Evolutionary conservation across 2,113 vertebrate genomes (phyloP).

Genomic region (Lamprologus sp.): DNA sequence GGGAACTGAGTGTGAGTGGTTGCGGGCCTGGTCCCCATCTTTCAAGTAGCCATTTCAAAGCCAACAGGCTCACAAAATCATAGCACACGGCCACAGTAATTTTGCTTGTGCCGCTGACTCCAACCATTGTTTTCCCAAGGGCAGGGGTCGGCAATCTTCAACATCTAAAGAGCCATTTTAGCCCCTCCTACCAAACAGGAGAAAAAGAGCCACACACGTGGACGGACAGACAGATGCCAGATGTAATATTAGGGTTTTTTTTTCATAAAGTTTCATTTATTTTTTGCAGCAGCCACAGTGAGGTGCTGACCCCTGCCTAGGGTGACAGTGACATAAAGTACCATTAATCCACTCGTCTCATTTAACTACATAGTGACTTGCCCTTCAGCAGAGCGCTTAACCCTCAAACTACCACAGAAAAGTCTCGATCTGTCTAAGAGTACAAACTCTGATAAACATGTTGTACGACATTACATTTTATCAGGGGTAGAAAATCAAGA

Average conservation of each 20-base stretch:
- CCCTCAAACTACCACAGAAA: neutral
- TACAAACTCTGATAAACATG: neutral
- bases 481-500: neutral
- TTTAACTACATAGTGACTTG: neutral
- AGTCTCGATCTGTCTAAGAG: neutral
- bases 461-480: neutral
- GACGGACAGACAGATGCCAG: neutral
- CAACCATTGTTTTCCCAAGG: neutral
- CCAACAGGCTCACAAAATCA: neutral
- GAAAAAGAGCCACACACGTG: neutral
- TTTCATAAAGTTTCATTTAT: neutral
- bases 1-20: neutral
- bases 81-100: fast-evolving
- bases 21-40: neutral
- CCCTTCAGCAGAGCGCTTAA: neutral
- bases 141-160: neutral
- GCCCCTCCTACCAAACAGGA: neutral
- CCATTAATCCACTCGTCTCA: neutral
- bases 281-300: neutral
- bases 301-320: neutral
- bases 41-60: neutral
- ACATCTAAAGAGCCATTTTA: neutral
- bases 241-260: fast-evolving
- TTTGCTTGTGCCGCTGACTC: neutral
- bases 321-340: neutral